Percentiles rank a stretch among this genome's conserved stretches.
Evolutionary conservation across 2,888 invertebrate species (phyloP).

Genomic region (Auanema sp.): DNA sequence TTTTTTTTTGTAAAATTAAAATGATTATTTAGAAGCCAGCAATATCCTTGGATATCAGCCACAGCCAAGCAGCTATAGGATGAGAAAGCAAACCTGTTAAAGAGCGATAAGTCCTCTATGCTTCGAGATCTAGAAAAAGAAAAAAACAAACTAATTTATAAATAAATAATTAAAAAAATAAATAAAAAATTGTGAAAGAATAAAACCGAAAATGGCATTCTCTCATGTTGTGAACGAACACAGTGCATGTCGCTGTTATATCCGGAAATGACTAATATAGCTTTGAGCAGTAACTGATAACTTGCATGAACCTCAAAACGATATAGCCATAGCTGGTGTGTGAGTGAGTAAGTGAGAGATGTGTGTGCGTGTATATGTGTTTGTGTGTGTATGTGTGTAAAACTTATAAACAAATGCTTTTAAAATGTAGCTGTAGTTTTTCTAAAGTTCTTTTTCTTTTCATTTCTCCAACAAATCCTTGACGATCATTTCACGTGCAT

Average conservation of each 20-base stretch:
- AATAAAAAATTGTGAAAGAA: conserved; percentile 4
- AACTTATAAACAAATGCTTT: too few relatives aligned
- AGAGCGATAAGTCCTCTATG: conserved; percentile 64
- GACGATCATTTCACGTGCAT: background rate
- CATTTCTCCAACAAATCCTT: background rate
- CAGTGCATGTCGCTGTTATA: too few relatives aligned
- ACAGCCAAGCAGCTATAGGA: background rate
- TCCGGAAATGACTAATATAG: too few relatives aligned
- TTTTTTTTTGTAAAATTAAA: background rate
- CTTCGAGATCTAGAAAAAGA: conserved; percentile 56
- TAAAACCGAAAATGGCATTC: background rate
- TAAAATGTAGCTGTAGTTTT: background rate
- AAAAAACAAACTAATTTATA: conserved; percentile 4
- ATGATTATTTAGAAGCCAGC: too few relatives aligned
- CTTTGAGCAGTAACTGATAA: too few relatives aligned
- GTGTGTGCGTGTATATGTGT: too few relatives aligned
- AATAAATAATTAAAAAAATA: conserved; percentile 15
- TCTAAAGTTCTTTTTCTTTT: background rate
- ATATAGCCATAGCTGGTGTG: too few relatives aligned
- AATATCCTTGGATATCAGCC: too few relatives aligned
- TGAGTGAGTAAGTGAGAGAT: too few relatives aligned
- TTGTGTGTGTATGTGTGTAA: too few relatives aligned
- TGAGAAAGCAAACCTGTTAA: conserved; percentile 62
- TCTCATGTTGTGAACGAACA: background rate
- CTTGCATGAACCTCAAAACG: too few relatives aligned